phyloP scores from a whole-genome alignment of 2,888 invertebrate genomes.

The Gastracanthus pulcherrimus region DNA sequence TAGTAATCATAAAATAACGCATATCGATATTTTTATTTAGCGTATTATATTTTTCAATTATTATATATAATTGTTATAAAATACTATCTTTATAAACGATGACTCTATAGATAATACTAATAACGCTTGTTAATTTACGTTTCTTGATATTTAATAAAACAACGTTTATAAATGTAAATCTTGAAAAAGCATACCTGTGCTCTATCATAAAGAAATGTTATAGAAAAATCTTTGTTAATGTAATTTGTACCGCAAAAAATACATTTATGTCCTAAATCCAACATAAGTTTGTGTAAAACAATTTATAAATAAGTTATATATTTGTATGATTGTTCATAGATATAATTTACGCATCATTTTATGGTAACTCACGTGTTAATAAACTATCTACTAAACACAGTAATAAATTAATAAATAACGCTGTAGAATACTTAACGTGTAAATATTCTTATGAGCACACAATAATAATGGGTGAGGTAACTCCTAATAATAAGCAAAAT shows the following conservation, averaged over 20 bases:
- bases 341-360: constrained; percentile 8
- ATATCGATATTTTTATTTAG: background rate
- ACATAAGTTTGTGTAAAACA: background rate
- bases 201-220: background rate
- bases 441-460: background rate
- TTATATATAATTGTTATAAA: background rate
- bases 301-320: background rate
- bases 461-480: background rate
- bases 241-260: background rate
- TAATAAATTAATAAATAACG: background rate
- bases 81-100: background rate
- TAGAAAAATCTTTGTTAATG: background rate
- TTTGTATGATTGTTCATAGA: background rate
- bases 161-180: background rate
- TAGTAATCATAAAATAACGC: constrained; percentile 9
- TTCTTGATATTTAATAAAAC: background rate
- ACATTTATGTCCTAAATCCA: background rate
- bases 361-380: constrained; percentile 32
- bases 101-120: background rate
- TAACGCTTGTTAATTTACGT: background rate
- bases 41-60: background rate
- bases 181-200: background rate
- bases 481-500: background rate
- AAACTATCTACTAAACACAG: background rate
- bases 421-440: background rate